Conservation (phyloP, 2,888 invertebrate species). For the Acrobasis repandana region DNA sequence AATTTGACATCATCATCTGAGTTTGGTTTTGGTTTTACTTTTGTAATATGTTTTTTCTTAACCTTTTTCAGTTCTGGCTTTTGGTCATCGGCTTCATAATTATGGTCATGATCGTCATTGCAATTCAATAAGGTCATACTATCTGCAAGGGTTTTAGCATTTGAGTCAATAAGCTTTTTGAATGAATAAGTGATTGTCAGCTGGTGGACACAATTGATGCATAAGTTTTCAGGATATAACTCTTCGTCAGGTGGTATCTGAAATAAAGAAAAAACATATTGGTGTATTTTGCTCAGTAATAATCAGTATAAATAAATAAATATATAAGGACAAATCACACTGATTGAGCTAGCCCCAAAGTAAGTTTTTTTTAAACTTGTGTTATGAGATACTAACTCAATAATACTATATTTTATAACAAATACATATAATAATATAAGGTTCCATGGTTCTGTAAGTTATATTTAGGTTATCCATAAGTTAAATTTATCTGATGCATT, state of each 20-base stretch:
- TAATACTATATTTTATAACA: no score
- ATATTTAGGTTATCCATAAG: no score
- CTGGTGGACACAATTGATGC: constrained; percentile 72
- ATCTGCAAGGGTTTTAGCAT: constrained; percentile 54
- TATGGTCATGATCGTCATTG: constrained; percentile 55
- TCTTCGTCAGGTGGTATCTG: constrained; percentile 53
- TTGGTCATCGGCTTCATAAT: constrained; percentile 54
- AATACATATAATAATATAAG: no score
- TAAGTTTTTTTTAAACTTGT: no score
- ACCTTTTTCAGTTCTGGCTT: constrained; percentile 34
- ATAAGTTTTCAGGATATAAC: constrained; percentile 61
- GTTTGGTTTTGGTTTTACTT: constrained; percentile 34
- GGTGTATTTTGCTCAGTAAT: background rate
- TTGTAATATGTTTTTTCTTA: constrained; percentile 38
- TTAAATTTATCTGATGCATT: no score
- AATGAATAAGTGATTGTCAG: constrained; percentile 75
- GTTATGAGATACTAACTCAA: no score
- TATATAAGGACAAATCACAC: no score
- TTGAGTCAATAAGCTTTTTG: constrained; percentile 69
- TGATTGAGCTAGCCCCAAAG: no score
- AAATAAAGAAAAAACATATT: constrained; percentile 31
- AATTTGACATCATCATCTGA: constrained; percentile 41
- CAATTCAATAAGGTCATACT: constrained; percentile 42
- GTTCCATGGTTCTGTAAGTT: no score
- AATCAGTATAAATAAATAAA: no score